Conservation (phyloP, 2,888 invertebrate species). For the Polia nebulosa region DNA sequence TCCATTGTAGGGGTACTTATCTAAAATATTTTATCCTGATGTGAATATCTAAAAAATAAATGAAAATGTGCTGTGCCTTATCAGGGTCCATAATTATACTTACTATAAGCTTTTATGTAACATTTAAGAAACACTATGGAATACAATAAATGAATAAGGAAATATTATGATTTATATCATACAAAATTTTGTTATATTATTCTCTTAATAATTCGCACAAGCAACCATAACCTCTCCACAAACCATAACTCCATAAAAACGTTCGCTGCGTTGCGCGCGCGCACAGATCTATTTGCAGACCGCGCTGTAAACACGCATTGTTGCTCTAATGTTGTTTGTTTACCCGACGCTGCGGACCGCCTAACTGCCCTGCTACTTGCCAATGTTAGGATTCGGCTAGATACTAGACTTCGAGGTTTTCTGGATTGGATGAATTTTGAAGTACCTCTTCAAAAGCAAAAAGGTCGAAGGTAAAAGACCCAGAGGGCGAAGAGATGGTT, state of each 20-base stretch:
- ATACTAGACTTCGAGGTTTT: slow-evolving; percentile 21
- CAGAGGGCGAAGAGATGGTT: too few species aligned
- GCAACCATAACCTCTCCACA: background rate
- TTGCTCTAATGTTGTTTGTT: slow-evolving; percentile 70
- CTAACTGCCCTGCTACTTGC: slow-evolving; percentile 31
- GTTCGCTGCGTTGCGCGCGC: slow-evolving; percentile 46
- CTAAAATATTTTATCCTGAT: too few species aligned
- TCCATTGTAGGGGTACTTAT: too few species aligned
- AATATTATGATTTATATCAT: too few species aligned
- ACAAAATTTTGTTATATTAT: too few species aligned
- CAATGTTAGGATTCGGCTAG: slow-evolving; percentile 1
- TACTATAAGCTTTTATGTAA: too few species aligned
- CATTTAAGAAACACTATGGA: too few species aligned
- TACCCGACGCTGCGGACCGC: slow-evolving; percentile 60
- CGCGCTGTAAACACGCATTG: slow-evolving; percentile 67
- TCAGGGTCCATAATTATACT: too few species aligned
- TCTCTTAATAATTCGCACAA: background rate
- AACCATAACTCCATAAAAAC: slow-evolving; percentile 45
- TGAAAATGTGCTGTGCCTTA: too few species aligned
- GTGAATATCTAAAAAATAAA: too few species aligned
- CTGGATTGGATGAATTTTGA: background rate
- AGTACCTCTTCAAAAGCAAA: background rate
- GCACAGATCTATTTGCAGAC: slow-evolving; percentile 63
- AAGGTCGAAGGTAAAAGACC: too few species aligned
- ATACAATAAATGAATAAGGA: too few species aligned